These are phyloP conservation scores for Dipodomys ordii DNA, from an alignment of 2,113 vertebrate species.

Conservation along the genomic window DNA sequence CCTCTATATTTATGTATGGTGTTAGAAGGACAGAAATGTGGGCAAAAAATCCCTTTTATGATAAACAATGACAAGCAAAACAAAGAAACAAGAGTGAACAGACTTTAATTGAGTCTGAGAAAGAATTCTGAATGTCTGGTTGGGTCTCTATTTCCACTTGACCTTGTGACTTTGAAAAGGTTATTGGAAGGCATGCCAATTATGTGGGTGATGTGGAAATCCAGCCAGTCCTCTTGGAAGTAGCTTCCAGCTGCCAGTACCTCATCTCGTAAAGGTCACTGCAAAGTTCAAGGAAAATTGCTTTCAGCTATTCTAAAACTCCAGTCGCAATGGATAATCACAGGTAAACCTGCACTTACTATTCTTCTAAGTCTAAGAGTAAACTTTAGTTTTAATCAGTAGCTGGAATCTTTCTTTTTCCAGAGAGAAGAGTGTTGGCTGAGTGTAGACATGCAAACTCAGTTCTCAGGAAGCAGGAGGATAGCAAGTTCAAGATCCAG, in stretches of 20 bases:
- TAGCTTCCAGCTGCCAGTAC: slow-evolving; percentile 29
- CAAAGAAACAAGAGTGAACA: background rate
- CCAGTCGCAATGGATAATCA: background rate
- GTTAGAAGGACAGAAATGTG: background rate
- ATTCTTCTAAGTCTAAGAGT: background rate
- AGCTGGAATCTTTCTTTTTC: background rate
- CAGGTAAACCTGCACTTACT: background rate
- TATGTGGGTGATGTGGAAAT: slow-evolving; percentile 49
- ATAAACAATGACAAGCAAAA: slow-evolving; percentile 14
- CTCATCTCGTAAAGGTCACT: slow-evolving; percentile 62
- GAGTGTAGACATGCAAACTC: too few species aligned
- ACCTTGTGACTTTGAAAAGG: slow-evolving; percentile 62
- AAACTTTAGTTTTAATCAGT: background rate
- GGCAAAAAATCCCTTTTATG: background rate
- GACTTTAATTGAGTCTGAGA: background rate
- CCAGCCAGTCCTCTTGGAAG: slow-evolving; percentile 35
- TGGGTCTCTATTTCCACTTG: slow-evolving; percentile 62
- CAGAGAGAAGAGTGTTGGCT: too few species aligned
- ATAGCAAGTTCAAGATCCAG: too few species aligned
- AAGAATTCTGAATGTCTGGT: background rate
- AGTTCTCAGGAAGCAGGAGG: too few species aligned
- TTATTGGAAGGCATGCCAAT: slow-evolving; percentile 48
- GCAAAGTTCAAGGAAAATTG: slow-evolving; percentile 74
- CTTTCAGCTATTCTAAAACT: slow-evolving; percentile 61
- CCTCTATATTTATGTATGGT: background rate